These are phyloP conservation scores for Manis crassicaudata DNA, from an alignment of 2,797 vertebrate species.

Conservation along the genomic window DNA sequence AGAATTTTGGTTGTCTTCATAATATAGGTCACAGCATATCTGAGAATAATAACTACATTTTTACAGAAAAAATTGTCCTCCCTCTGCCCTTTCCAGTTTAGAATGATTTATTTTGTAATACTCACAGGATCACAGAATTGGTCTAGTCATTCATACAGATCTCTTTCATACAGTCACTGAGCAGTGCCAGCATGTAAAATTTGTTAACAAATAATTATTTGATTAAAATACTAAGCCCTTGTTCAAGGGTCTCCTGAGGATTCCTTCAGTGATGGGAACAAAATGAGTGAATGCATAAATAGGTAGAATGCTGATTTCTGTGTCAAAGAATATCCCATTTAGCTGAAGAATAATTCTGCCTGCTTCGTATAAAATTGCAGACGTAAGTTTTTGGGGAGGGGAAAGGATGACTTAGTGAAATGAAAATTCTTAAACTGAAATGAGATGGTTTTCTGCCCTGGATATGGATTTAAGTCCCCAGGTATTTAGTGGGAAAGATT, in stretches of 20 bases:
- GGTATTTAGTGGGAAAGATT: neutral
- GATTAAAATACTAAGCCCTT: neutral
- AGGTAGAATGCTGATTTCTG: neutral
- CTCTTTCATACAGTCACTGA: neutral
- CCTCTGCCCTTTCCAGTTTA: neutral
- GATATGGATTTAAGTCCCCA: neutral
- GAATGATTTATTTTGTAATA: neutral
- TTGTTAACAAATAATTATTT: neutral
- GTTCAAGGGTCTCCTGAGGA: neutral
- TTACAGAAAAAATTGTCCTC: neutral
- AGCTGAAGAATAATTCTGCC: neutral
- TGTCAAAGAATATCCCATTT: neutral
- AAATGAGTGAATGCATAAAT: neutral
- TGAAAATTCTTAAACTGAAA: neutral
- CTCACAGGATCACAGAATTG: neutral
- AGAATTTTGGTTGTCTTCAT: neutral
- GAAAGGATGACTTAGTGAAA: neutral
- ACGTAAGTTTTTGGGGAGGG: neutral
- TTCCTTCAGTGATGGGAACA: neutral
- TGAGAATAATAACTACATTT: neutral
- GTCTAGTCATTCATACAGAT: neutral
- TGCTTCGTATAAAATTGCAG: neutral
- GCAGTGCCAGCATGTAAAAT: neutral
- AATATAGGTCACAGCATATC: neutral
- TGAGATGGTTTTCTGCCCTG: neutral